Base-by-base conservation (phyloP, 2,888 invertebrate species). In the Dromius quadrimaculatus region DNA sequence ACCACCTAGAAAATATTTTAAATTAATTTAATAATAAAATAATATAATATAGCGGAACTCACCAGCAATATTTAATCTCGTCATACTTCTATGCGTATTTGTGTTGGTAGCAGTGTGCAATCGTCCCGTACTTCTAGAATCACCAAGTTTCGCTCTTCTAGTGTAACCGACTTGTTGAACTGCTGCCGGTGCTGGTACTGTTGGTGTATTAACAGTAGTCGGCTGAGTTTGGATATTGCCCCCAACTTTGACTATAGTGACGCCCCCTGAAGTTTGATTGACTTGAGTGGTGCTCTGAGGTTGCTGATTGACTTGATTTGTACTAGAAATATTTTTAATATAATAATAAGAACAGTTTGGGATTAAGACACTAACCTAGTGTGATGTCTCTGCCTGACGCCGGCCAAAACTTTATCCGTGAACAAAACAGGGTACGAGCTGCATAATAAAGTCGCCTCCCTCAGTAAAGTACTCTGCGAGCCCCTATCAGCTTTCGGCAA, bases 341-440 rank as follows among this genome's bases (percentile, higher is more conserved):
- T 22, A 4, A 28, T 23, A 23, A 8, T 15, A 6, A 19, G 11
- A 6, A n/a, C 6, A 22, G 5, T 15, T 41, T 41, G 15, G 32
- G 9, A 11, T 34, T 2, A 34, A 34, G 6, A 8, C 34, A 19
- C 41, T 73, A 77, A 82, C 82, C 82, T 83, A 32, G 81, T 80
- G 74, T 81, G 81, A 79, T 87, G 87, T 77, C 90, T 87, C 75
- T 90, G 89, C 20, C 90, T 82, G 70, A 93, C 89, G 74, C 92
- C 91, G 17, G 88, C 87, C 71, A 94, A 86, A 79, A 93, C 89
- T 77, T 90, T 90, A 79, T 92, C 93, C 1, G 91, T 92, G 80
- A 94, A 91, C 54, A 95, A 85, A 59, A 90, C 88, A 5, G 94
- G 94, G 84, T 91, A 92, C 59, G 90, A 89, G 78, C 92, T 90